A percentile compares a stretch with the other conserved stretches of the same genome.
Evolutionary conservation across 2,888 invertebrate species (phyloP).

Genomic region (Monopis laevigella): DNA sequence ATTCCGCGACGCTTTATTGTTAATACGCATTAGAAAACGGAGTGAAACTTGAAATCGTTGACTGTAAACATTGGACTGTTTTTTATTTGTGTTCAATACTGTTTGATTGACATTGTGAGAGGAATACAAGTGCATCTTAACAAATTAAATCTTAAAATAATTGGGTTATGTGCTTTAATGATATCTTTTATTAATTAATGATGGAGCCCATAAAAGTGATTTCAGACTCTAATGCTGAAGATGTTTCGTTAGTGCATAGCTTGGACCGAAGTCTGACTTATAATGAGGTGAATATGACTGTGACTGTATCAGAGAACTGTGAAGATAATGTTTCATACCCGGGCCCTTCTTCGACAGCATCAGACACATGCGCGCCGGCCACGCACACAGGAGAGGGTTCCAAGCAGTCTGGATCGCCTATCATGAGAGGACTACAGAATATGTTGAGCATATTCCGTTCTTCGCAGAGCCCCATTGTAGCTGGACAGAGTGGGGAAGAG

Average conservation of each 20-base stretch:
- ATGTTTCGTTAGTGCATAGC: conserved; percentile 21
- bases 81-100: conserved; percentile 28
- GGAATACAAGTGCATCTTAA: neutral
- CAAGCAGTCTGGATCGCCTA: conserved; percentile 45
- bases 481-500: conserved; percentile 24
- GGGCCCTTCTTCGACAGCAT: conserved; percentile 41
- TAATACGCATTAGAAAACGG: conserved; percentile 48
- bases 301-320: conserved; percentile 32
- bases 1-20: conserved; percentile 38
- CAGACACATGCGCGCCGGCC: conserved; percentile 47
- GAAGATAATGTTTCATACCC: conserved; percentile 43
- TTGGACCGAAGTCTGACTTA: conserved; percentile 7
- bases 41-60: conserved; percentile 52
- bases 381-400: conserved; percentile 48
- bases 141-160: too few species aligned
- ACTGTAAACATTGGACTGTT: conserved; percentile 52
- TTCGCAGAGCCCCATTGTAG: conserved; percentile 50
- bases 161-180: too few species aligned
- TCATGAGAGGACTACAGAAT: conserved; percentile 51
- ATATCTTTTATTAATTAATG: too few species aligned
- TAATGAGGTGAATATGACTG: conserved; percentile 27
- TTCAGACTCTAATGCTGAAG: too few species aligned
- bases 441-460: conserved; percentile 54
- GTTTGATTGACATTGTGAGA: neutral
- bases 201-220: too few species aligned